Base-by-base conservation (phyloP, 2,888 invertebrate genomes). In the Sinopyrophorus schimmeli region DNA sequence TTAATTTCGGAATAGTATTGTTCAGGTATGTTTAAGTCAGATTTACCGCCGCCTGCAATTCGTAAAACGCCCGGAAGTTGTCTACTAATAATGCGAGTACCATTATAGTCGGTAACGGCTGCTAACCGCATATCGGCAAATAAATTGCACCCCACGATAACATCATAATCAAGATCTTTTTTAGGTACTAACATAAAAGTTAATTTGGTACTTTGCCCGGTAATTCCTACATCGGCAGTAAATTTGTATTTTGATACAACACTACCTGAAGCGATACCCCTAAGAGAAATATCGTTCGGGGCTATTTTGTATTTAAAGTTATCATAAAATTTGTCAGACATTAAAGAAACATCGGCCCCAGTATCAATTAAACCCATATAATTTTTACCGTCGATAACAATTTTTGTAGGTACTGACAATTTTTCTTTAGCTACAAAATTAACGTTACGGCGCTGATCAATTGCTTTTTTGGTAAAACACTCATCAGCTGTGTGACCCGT, bases 401-500 rank as follows among this genome's bases (percentile, higher is more conserved):
- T 48, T 35, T 20, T 9, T 21, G 5, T 27, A 12, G 24, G 26
- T 10, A n/a, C 14, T 14, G 15, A 16, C n/a, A 9, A n/a, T 18
- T 18, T 42, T 21, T 47, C 47, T 10, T 15, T 18, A 11, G 23
- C 20, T 23, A 53, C 43, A 18, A 51, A 17, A 34, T 52, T 51
- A 5, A 54, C 35, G 5, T 32, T 49, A 17, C 35, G 14, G 2
- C 55, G 23, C 34, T 41, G 34, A 14, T 57, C 55, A 9, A 57
- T 55, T 21, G 35, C 20, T 12, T n/a, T 34, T 26, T 44, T 38
- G 1, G 28, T 34, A 34, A 50, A 59, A 41, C 46, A 57, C 15
- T 37, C 31, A 14, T 50, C 37, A 18, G 26, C 40, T 6, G n/a
- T 42, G 18, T 57, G 54, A 6, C 48, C 48, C 10, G 16, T 20